Percentiles rank a stretch among this genome's conserved stretches.
Conservation (phyloP, 1,140 invertebrate species). For the Dufourea novaeangliae region DNA sequence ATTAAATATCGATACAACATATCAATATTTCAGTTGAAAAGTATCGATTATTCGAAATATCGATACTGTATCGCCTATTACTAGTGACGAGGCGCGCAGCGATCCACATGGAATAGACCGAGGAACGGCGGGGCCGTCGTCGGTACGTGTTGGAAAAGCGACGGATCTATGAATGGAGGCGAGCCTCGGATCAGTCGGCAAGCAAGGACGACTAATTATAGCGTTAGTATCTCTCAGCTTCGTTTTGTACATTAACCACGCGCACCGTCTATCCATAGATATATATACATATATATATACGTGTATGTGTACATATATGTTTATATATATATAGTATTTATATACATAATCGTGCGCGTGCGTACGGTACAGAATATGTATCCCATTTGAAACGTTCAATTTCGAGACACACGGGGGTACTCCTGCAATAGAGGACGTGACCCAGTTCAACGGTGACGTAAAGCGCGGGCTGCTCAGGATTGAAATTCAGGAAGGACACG, state of each 20-base stretch:
- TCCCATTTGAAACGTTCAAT: slow-evolving; percentile 32
- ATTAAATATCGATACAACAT: too few relatives aligned
- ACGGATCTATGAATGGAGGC: slow-evolving; percentile 77
- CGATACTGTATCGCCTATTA: too few relatives aligned
- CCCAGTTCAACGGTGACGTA: slow-evolving; percentile 56
- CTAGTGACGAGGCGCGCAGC: too few relatives aligned
- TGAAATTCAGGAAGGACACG: slow-evolving; percentile 61
- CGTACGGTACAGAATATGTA: too few relatives aligned
- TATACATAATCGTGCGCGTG: not conserved
- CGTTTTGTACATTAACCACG: slow-evolving; percentile 60
- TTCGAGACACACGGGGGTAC: slow-evolving; percentile 44
- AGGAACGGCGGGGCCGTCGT: too few relatives aligned
- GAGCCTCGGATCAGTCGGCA: slow-evolving; percentile 70
- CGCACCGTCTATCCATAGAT: slow-evolving; percentile 44
- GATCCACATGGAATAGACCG: not conserved
- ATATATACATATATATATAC: slow-evolving; percentile 23
- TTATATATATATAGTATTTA: slow-evolving; percentile 2
- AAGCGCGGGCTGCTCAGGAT: slow-evolving; percentile 45
- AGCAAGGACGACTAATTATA: slow-evolving; percentile 80
- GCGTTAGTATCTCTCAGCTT: slow-evolving; percentile 63
- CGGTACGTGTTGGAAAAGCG: slow-evolving; percentile 47
- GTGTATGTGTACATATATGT: not conserved
- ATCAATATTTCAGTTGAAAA: too few relatives aligned
- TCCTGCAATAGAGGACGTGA: slow-evolving; percentile 58
- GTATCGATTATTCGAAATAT: too few relatives aligned